Base-by-base conservation (phyloP, 2,113 vertebrate species). In the Oplegnathus fasciatus region DNA sequence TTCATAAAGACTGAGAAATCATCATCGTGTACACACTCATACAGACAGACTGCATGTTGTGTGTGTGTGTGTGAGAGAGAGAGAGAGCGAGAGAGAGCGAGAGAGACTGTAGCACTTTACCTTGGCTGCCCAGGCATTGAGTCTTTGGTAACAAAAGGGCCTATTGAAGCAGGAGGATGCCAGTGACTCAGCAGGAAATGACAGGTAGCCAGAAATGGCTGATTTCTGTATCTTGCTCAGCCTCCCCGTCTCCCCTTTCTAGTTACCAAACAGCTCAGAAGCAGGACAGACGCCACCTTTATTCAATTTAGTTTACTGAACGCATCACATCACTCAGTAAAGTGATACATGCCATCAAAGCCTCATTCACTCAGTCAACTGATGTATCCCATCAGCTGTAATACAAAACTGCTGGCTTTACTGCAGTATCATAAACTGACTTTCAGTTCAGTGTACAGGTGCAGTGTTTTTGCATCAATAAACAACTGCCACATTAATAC, bases 121-220 rank as follows among this genome's bases (percentile, higher is more conserved):
- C 28, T 40, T 26, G n/a, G 40, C 44, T 6, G 10, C 17, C 54
- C 34, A 60, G 60, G 26, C 62, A 75, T 74, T 78, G 46, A 32
- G 0, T 64, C 44, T 30, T 60, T 42, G n/a, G 72, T 42, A 67
- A 86, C 48, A 85, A 78, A 86, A 62, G 40, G 60, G 30, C 17
- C 60, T 24, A 7, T 54, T 82, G 69, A 77, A 37, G 62, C 17
- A 61, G 24, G 55, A 54, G 57, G 74, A 15, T 8, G 61, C 2
- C 60, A 42, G 76, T 93, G 89, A 91, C 86, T 92, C 89, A 90
- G 87, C 91, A 90, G 50, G 34, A 88, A 88, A 77, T 30, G n/a
- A 69, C 69, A 87, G 61, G 78, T 65, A 48, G n/a, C 40, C 13
- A 68, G 42, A 57, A 57, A 60, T 24, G 10, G 37, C 62, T 67